These are phyloP conservation scores for Oreocharis arfaki DNA, from an alignment of 2,113 vertebrate genomes.

Conservation along the genomic window DNA sequence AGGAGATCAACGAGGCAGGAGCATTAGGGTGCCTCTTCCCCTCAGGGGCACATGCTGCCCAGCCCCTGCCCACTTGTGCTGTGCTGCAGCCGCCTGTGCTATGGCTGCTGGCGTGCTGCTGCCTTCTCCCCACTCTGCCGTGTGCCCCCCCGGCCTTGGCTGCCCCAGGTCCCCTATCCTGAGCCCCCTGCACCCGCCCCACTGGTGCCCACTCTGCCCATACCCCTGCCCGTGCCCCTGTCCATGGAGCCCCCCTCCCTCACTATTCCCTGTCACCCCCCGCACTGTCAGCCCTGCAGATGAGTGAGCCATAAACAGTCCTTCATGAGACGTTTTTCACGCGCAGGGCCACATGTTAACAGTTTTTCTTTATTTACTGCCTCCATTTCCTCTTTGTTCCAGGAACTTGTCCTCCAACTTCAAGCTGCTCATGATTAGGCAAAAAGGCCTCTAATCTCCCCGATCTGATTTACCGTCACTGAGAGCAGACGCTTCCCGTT, in stretches of 20 bases:
- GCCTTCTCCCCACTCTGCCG: not conserved
- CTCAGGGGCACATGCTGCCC: not conserved
- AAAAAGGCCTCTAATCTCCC: conserved; percentile 73
- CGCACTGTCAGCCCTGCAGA: not conserved
- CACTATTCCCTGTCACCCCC: not conserved
- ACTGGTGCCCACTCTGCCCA: not conserved
- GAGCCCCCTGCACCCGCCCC: not conserved
- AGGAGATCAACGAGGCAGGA: not conserved
- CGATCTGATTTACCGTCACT: conserved; percentile 73
- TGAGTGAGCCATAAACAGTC: conserved; percentile 50
- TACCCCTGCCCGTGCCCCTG: not conserved
- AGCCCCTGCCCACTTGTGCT: not conserved
- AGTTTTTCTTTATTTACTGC: conserved; percentile 73
- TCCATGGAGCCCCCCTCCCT: not conserved
- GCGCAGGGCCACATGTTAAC: conserved; percentile 30
- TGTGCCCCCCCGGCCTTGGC: accelerated
- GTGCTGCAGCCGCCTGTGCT: not conserved
- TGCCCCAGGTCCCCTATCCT: accelerated
- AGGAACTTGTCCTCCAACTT: conserved; percentile 74
- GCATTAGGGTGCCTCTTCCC: accelerated
- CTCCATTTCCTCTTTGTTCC: conserved; percentile 75
- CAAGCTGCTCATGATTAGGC: conserved; percentile 72
- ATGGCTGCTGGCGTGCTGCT: accelerated
- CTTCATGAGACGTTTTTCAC: conserved; percentile 37
- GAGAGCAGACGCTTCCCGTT: conserved; percentile 72